Conservation (phyloP, 2,797 vertebrate genomes). For the Phylloscopus collybita region DNA sequence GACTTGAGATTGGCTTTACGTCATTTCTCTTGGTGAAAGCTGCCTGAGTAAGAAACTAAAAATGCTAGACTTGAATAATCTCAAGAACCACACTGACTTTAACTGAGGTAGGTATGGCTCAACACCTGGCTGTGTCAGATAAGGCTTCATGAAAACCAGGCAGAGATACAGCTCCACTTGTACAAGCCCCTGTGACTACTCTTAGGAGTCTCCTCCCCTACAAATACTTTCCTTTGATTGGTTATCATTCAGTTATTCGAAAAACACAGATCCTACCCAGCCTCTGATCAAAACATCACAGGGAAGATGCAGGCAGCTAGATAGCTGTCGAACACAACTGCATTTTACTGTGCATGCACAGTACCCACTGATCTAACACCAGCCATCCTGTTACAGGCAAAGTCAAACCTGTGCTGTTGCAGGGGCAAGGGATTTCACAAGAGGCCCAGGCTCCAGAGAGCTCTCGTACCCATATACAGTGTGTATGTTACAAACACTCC, state of each 20-base stretch:
- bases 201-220: background rate
- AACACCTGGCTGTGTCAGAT: background rate
- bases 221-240: background rate
- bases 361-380: background rate
- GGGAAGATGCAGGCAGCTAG: background rate
- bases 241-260: background rate
- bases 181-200: background rate
- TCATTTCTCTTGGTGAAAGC: background rate
- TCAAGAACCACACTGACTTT: background rate
- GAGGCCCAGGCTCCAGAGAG: background rate
- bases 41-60: background rate
- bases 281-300: background rate
- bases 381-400: background rate
- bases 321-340: background rate
- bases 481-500: background rate
- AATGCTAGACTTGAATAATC: background rate
- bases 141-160: background rate
- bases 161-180: background rate
- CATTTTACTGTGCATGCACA: background rate
- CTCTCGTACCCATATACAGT: background rate
- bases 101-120: background rate
- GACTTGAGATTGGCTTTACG: background rate
- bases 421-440: background rate
- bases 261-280: background rate
- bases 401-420: background rate